Base-by-base conservation (phyloP, 1,140 invertebrate species). In the Drosophila lini region DNA sequence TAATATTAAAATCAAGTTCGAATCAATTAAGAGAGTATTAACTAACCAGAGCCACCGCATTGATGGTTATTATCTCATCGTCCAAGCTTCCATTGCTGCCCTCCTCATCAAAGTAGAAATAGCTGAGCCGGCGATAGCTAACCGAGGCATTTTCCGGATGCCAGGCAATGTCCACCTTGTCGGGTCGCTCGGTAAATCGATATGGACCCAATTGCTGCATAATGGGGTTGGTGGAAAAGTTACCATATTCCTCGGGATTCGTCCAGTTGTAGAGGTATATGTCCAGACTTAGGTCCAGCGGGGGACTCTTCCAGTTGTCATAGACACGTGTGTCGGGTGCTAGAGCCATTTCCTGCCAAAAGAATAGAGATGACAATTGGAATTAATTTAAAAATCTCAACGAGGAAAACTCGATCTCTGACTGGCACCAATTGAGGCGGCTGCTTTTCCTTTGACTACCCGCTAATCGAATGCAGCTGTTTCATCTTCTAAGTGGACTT, bases 211-310 rank as follows among this genome's bases (percentile, higher is more conserved):
- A 90, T 91, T 96, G 94, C 45, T 94, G 91, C 58, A 96, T 94
- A 9, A 94, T 93, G 8, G 96, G 95, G 78, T 96, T 96, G 0
- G 92, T 92, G 9, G 75, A 82, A 16, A 81, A 41, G 34, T 93
- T 91, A 1, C 91, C 89, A 45, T 96, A 94, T 19, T 94, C 92
- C 19, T 95, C 92, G 3, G 94, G 92, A 92, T 97, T 97, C 1
- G 96, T 97, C 96, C 96, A 97, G 92, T 97, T 97, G 85, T 95
- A 97, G 25, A 97, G 93, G 89, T 96, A 95, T 53, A 97, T 93
- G 67, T 96, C 95, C 57, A 97, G 94, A 84, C 94, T 95, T 90
- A 97, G 94, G 0, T 96, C 96, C 52, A 97, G 93, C 0, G 96
- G 95, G 1, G 96, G 96, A 74, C 94, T 94, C 82, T 95, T 94